Evolutionary conservation across 2,888 invertebrate species (phyloP).

Genomic region (Lithophane leautieri): DNA sequence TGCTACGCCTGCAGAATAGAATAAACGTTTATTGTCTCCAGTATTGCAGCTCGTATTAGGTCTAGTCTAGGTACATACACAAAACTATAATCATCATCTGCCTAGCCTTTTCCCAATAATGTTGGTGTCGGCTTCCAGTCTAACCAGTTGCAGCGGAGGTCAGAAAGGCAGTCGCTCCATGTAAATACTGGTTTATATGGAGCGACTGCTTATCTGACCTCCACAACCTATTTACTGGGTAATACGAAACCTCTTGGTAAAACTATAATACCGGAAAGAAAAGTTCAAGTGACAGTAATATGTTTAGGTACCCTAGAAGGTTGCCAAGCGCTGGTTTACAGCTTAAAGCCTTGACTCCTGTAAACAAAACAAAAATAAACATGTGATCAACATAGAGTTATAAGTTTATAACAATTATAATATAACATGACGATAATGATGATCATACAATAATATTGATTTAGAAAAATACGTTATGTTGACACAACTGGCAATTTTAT

Average conservation of each 20-base stretch:
- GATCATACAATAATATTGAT: neutral
- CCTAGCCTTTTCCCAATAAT: too few species aligned
- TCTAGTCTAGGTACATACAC: neutral
- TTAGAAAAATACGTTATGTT: neutral
- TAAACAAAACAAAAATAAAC: neutral
- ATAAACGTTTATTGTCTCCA: neutral
- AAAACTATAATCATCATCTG: too few species aligned
- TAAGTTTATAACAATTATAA: too few species aligned
- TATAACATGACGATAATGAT: neutral
- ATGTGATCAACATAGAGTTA: neutral
- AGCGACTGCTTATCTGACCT: too few species aligned
- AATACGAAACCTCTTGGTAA: neutral
- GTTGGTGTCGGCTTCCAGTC: too few species aligned
- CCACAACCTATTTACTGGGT: too few species aligned
- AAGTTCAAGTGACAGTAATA: neutral
- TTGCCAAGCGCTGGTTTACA: neutral
- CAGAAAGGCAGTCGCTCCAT: too few species aligned
- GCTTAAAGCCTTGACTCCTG: neutral
- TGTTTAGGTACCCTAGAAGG: neutral
- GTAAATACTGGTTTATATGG: too few species aligned
- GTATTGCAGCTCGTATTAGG: neutral
- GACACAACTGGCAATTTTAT: neutral
- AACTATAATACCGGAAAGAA: neutral
- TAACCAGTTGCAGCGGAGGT: too few species aligned
- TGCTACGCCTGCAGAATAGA: neutral